Percentiles rank a stretch among this genome's conserved stretches.
Evolutionary conservation across 1,140 invertebrate genomes (phyloP).

Genomic region (Zaprionus vittiger): DNA sequence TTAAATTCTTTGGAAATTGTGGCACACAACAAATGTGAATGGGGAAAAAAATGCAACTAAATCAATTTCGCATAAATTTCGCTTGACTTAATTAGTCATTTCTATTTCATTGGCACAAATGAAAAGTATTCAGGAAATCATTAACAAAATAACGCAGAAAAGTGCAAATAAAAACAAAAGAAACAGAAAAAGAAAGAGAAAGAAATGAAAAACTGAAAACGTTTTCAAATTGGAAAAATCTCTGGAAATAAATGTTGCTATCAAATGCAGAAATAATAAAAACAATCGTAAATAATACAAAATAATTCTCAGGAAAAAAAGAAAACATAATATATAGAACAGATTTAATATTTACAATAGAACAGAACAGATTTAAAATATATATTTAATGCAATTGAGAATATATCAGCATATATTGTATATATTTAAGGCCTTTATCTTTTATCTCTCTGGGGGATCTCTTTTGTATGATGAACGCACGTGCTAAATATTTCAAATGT

Average conservation of each 20-base stretch:
- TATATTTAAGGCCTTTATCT: slow-evolving; percentile 25
- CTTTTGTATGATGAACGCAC: slow-evolving; percentile 35
- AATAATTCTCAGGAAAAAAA: not conserved
- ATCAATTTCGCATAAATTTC: slow-evolving; percentile 9
- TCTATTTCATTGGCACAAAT: not conserved
- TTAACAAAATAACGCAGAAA: not conserved
- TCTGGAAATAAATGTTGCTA: not conserved
- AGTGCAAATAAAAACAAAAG: not conserved
- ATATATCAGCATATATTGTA: slow-evolving; percentile 7
- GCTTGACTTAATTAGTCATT: slow-evolving; percentile 3
- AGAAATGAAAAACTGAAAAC: not conserved
- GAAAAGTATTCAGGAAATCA: not conserved
- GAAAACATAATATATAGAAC: not conserved
- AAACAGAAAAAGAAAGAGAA: not conserved
- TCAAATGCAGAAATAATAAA: slow-evolving; percentile 14
- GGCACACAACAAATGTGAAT: not conserved
- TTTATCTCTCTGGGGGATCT: slow-evolving; percentile 23
- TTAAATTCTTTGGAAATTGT: not conserved
- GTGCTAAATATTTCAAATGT: slow-evolving; percentile 55
- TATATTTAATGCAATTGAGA: not conserved
- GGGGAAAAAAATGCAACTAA: not conserved
- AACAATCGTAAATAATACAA: slow-evolving; percentile 8
- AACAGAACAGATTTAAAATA: not conserved
- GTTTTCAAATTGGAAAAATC: slow-evolving; percentile 5
- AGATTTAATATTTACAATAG: not conserved